Evolutionary conservation across 2,888 invertebrate genomes (phyloP).

Genomic region (Nephrotoma appendiculata): DNA sequence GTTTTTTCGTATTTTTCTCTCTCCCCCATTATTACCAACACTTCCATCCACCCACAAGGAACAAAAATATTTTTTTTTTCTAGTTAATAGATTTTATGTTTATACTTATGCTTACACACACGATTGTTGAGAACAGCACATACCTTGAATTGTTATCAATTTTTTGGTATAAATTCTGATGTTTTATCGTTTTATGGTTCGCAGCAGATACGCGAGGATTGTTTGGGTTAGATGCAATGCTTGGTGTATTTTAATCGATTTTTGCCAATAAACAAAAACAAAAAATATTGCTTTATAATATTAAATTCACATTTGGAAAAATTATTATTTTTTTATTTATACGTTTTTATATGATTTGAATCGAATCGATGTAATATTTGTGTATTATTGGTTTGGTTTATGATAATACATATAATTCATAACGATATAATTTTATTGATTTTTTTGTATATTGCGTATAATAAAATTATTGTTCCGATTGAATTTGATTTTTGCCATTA

Average conservation of each 20-base stretch:
- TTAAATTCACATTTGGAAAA: background rate
- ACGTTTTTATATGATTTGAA: background rate
- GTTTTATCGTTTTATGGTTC: background rate
- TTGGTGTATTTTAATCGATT: background rate
- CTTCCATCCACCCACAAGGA: background rate
- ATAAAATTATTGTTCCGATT: background rate
- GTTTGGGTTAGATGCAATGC: background rate
- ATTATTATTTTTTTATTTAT: background rate
- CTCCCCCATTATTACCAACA: background rate
- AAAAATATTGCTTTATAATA: background rate
- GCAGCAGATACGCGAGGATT: background rate
- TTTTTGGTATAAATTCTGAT: background rate
- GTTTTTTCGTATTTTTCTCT: background rate
- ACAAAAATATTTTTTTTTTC: background rate
- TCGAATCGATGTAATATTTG: background rate
- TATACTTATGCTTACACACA: background rate
- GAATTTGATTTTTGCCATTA: background rate
- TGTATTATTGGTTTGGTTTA: background rate
- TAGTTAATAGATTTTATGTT: background rate
- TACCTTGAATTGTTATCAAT: background rate
- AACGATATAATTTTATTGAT: background rate
- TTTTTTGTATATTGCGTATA: background rate
- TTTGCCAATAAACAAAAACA: background rate
- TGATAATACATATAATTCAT: background rate
- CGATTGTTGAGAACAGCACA: background rate